Evolutionary conservation across 2,888 invertebrate species (phyloP), one percentile per base, ranked within the genome.

Genomic region (Agonum fuliginosum): DNA sequence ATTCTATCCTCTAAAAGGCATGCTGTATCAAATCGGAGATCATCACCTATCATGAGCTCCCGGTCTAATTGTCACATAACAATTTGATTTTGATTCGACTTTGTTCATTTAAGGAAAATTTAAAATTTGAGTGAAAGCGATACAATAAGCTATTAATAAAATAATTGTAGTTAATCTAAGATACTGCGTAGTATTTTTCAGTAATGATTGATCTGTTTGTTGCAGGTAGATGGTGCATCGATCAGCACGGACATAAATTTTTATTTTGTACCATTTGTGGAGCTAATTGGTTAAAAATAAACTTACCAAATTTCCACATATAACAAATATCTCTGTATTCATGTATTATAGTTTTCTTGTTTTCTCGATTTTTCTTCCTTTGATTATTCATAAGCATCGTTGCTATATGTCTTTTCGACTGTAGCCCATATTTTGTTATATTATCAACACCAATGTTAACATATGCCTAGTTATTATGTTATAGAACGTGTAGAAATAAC

Each of bases 201-300:
- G 37, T 78, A 34, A 62, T 78, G 20, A 48, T 48, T 0, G n/a
- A 48, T 6, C 2, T 72, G 14, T 62, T 62, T 62, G 58, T 81
- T 81, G 17, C 79, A 82, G 82, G 81, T 81, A 80, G 80, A 80
- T 80, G 81, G 81, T 82, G 82, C 82, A 80, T 80, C 80, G 79
- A 77, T 79, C 79, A 80, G 81, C 81, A 81, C 80, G 80, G 80
- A 82, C 80, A 79, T 81, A 75, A 14, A 80, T 80, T 82, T 80
- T 82, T 82, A 80, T 82, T 80, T 81, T 78, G 79, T 80, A 80
- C 80, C 80, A 80, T 69, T 75, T 75, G 75, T 75, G 67, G 67
- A 46, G 48, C 34, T 34, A 48, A 37, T 70, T 70, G 70, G 70
- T 70, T 41, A 27, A 43, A 27, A 70, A 70, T 70, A 70, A 70